Conservation (phyloP, 2,888 invertebrate species). For the Lumbricus terrestris region DNA sequence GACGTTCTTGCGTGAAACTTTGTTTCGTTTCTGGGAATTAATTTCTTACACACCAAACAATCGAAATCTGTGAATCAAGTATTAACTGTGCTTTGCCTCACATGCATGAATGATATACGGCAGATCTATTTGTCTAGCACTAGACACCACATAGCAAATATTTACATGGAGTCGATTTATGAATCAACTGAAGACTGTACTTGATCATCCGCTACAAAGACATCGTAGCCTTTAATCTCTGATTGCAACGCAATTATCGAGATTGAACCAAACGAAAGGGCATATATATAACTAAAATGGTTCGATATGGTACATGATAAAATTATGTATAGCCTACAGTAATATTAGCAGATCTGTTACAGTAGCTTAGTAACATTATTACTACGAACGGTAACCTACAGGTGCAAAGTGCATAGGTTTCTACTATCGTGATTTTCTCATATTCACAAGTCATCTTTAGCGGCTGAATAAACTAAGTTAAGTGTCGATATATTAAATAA, state of each 20-base stretch:
- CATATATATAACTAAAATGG: neutral
- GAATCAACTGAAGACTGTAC: neutral
- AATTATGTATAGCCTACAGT: no score
- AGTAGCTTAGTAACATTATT: no score
- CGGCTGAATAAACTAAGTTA: no score
- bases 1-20: neutral
- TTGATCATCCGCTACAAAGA: neutral
- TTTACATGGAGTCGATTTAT: neutral
- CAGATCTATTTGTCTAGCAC: neutral
- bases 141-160: neutral
- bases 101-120: neutral
- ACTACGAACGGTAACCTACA: no score
- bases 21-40: neutral
- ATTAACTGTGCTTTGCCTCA: neutral
- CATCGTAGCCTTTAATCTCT: neutral
- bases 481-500: no score
- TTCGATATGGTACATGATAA: neutral
- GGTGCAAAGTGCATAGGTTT: no score
- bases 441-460: no score
- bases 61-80: neutral
- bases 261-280: neutral
- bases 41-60: neutral
- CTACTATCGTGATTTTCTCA: no score
- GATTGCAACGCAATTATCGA: neutral
- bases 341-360: no score